phyloP scores from a whole-genome alignment of 2,888 invertebrate species.

The Ectropis crepuscularia region DNA sequence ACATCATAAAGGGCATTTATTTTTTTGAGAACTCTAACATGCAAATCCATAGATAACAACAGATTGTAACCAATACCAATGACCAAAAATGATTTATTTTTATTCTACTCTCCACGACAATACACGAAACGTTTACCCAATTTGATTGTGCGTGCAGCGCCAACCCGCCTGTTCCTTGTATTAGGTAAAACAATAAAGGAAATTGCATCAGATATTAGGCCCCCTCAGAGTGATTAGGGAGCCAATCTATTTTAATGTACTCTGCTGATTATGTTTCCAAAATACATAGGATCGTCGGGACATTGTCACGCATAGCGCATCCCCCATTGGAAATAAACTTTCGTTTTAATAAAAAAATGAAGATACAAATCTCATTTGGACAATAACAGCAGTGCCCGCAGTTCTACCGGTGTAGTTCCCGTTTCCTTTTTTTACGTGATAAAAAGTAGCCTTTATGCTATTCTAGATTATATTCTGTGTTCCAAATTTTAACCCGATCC shows the following conservation, averaged over 20 bases:
- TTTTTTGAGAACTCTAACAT: too few relatives aligned
- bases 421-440: too few relatives aligned
- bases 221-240: conserved; percentile 56
- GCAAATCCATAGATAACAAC: too few relatives aligned
- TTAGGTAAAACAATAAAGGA: conserved; percentile 61
- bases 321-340: not conserved
- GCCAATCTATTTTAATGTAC: conserved; percentile 63
- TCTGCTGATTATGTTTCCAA: conserved; percentile 41
- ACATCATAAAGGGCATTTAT: too few relatives aligned
- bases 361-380: not conserved
- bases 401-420: too few relatives aligned
- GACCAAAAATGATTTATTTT: not conserved
- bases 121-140: conserved; percentile 41
- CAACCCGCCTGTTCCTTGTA: conserved; percentile 56
- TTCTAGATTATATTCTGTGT: too few relatives aligned
- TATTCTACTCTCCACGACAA: not conserved
- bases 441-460: too few relatives aligned
- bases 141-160: conserved; percentile 45
- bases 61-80: too few relatives aligned
- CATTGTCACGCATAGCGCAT: conserved; percentile 21
- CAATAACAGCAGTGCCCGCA: too few relatives aligned
- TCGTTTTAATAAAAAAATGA: not conserved
- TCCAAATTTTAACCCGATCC: too few relatives aligned
- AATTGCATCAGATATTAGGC: conserved; percentile 60
- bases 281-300: conserved; percentile 14